These are phyloP conservation scores for Tetramorium bicarinatum DNA, from an alignment of 2,888 invertebrate species.

Conservation along the genomic window DNA sequence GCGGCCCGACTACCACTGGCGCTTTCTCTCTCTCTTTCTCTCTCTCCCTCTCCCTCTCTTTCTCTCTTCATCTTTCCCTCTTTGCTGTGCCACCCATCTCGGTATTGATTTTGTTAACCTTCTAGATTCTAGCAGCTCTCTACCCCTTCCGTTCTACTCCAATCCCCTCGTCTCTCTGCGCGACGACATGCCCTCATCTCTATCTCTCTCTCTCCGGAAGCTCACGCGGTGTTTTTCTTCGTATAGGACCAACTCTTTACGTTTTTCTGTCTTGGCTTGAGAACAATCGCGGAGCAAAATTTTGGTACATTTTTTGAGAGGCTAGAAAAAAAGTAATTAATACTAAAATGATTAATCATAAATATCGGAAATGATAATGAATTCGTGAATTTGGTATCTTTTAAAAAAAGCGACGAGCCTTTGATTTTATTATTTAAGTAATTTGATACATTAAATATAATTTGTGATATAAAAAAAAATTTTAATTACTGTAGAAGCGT, in stretches of 20 bases:
- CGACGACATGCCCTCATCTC: slow-evolving; percentile 57
- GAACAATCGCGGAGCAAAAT: neutral
- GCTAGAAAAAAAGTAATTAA: neutral
- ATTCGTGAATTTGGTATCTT: neutral
- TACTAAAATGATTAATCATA: neutral
- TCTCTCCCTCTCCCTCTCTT: slow-evolving; percentile 70
- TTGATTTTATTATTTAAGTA: neutral
- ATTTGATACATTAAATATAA: neutral
- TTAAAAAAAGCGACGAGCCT: neutral
- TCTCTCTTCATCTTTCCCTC: slow-evolving; percentile 62
- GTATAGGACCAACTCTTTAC: neutral
- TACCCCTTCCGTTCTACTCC: slow-evolving; percentile 56
- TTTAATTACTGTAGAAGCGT: neutral
- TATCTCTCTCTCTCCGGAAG: neutral
- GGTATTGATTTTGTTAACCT: slow-evolving; percentile 83
- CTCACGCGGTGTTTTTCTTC: slow-evolving; percentile 28
- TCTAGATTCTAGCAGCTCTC: slow-evolving; percentile 75
- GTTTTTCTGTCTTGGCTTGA: slow-evolving; percentile 12
- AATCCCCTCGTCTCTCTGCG: slow-evolving; percentile 52
- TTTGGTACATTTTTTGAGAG: neutral
- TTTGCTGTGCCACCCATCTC: slow-evolving; percentile 68
- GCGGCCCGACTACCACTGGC: slow-evolving; percentile 70
- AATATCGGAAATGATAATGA: neutral
- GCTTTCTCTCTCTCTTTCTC: slow-evolving; percentile 71
- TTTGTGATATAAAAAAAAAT: neutral